Conservation (phyloP, 2,113 vertebrate genomes). For the Calyptomena viridis region DNA sequence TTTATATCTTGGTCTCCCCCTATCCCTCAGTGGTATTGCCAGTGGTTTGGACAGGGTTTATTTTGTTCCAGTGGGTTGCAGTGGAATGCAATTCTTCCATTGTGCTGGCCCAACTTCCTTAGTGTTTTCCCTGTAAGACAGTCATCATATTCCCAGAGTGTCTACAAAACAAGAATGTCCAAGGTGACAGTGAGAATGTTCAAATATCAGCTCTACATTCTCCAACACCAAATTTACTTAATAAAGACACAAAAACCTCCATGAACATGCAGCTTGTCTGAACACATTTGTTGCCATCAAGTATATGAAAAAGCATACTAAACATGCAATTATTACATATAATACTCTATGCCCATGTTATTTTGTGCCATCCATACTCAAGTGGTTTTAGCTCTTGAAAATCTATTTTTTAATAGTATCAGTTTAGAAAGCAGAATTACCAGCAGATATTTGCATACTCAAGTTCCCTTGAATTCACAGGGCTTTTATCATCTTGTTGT, state of each 20-base stretch:
- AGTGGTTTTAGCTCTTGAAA: slow-evolving; percentile 40
- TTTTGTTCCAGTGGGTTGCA: neutral
- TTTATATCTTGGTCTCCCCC: neutral
- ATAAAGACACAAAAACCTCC: neutral
- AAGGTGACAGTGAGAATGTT: neutral
- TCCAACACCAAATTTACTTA: neutral
- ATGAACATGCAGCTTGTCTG: neutral
- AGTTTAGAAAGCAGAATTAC: neutral
- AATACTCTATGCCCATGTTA: neutral
- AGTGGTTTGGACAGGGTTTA: neutral
- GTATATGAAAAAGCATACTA: slow-evolving; percentile 21
- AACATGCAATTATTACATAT: slow-evolving; percentile 1
- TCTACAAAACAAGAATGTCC: neutral
- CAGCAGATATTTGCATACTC: neutral
- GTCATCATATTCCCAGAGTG: neutral
- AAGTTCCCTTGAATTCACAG: neutral
- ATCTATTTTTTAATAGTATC: neutral
- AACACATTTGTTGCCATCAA: neutral
- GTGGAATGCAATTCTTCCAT: neutral
- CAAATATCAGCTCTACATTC: neutral
- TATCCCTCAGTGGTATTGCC: rapidly evolving
- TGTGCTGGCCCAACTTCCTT: neutral
- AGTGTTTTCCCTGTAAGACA: neutral
- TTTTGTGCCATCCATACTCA: neutral
- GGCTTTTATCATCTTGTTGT: neutral